Evolutionary conservation across 92 coral and sea anemone genomes (phyloP).

Genomic region (Actinernus sp.): DNA sequence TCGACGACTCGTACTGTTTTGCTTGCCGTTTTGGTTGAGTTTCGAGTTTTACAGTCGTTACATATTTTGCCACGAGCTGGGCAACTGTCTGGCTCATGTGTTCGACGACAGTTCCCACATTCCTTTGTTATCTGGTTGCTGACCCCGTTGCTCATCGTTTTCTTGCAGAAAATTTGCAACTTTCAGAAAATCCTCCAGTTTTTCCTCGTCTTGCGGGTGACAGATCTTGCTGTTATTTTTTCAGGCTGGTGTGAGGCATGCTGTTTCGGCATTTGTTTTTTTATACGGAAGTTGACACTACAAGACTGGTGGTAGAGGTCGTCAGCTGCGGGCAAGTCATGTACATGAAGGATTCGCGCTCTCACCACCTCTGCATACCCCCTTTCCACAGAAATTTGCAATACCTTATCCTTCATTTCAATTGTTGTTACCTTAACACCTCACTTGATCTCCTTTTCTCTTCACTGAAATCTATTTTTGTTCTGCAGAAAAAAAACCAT

Average conservation of each 20-base stretch:
- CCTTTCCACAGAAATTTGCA: slow-evolving; percentile 24
- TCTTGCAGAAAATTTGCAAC: slow-evolving; percentile 19
- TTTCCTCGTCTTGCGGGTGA: slow-evolving; percentile 46
- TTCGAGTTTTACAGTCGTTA: no score
- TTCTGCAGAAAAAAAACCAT: slow-evolving; percentile 45
- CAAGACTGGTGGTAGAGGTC: slow-evolving; percentile 57
- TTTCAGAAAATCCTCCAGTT: slow-evolving; percentile 34
- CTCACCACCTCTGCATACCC: slow-evolving; percentile 27
- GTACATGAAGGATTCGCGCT: slow-evolving; percentile 22
- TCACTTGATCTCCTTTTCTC: slow-evolving; percentile 18
- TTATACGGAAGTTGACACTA: slow-evolving; percentile 49
- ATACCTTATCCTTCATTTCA: slow-evolving; percentile 21
- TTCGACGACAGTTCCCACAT: no score
- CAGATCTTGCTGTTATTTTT: slow-evolving; percentile 49
- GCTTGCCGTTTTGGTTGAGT: no score
- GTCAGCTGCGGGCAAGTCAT: slow-evolving; percentile 50
- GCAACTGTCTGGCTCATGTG: no score
- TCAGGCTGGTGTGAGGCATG: slow-evolving; percentile 6
- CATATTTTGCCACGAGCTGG: no score
- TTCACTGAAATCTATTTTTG: slow-evolving; percentile 6
- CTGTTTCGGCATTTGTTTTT: slow-evolving; percentile 24
- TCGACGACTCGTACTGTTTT: no score
- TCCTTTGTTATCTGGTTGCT: no score
- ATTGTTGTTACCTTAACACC: slow-evolving; percentile 27
- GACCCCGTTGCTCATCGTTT: slow-evolving; percentile 58